Evolutionary conservation across 2,888 invertebrate genomes (phyloP).

Genomic region (Drosophila robusta): DNA sequence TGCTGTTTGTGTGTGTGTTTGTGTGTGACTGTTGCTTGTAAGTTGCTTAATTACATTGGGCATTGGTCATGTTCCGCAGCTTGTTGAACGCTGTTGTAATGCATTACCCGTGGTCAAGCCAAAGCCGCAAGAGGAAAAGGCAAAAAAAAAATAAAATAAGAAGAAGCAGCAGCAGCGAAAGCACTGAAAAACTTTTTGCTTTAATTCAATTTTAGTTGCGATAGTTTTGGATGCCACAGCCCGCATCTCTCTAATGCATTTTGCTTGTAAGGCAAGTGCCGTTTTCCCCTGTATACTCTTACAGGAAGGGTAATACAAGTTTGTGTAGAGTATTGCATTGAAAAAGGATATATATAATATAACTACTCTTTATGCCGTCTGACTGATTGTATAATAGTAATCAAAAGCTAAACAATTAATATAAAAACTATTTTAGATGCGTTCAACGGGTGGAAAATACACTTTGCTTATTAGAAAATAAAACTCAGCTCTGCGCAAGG

Average conservation of each 20-base stretch:
- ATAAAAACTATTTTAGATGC: too few relatives aligned
- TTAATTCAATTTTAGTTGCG: slow-evolving; percentile 73
- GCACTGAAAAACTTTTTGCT: slow-evolving; percentile 63
- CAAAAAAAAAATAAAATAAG: slow-evolving; percentile 6
- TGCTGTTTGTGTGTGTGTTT: slow-evolving; percentile 17
- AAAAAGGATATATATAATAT: too few relatives aligned
- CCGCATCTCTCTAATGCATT: slow-evolving; percentile 65
- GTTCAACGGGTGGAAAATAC: too few relatives aligned
- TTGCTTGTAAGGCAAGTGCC: slow-evolving; percentile 55
- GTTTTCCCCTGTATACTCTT: not conserved
- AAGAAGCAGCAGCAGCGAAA: slow-evolving; percentile 14
- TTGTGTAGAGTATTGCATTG: not conserved
- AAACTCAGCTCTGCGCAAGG: not conserved
- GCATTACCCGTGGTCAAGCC: slow-evolving; percentile 69
- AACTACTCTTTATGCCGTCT: too few relatives aligned
- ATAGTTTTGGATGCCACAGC: slow-evolving; percentile 53
- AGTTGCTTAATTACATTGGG: slow-evolving; percentile 73
- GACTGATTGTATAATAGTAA: too few relatives aligned
- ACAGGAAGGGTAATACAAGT: not conserved
- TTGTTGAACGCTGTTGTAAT: slow-evolving; percentile 68
- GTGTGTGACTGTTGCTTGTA: slow-evolving; percentile 57
- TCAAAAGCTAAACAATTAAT: too few relatives aligned
- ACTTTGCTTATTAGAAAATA: not conserved
- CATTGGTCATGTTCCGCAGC: slow-evolving; percentile 54
- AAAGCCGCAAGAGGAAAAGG: slow-evolving; percentile 37